Evolutionary conservation across 2,113 vertebrate genomes (phyloP).

Genomic region (Amphiprion percula): DNA sequence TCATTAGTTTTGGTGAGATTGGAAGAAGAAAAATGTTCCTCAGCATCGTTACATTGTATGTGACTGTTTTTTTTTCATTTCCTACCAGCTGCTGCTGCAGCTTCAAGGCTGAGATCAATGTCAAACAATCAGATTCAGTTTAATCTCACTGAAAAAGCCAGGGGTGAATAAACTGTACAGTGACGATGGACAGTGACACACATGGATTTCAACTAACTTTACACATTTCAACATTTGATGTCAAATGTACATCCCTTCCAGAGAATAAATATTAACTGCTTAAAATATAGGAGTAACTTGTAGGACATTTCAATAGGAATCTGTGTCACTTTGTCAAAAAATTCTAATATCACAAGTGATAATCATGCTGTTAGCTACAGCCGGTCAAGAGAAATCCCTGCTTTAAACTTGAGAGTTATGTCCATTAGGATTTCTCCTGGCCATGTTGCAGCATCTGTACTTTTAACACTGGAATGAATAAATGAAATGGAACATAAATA

Average conservation of each 20-base stretch:
- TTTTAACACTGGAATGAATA: slow-evolving; percentile 69
- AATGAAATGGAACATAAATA: slow-evolving; percentile 62
- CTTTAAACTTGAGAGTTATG: slow-evolving; percentile 20
- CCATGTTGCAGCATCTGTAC: slow-evolving; percentile 54
- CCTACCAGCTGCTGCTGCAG: slow-evolving; percentile 20
- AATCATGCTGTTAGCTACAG: slow-evolving; percentile 7
- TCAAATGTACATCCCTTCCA: slow-evolving; percentile 30
- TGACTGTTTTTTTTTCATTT: slow-evolving; percentile 9
- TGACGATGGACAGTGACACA: slow-evolving; percentile 5
- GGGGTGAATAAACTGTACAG: background rate
- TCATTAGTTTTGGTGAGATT: slow-evolving; percentile 38
- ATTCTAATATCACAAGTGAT: background rate
- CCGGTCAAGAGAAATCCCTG: slow-evolving; percentile 18
- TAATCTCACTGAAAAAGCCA: slow-evolving; percentile 21
- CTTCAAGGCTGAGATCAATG: slow-evolving; percentile 3
- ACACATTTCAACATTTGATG: slow-evolving; percentile 4
- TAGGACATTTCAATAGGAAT: slow-evolving; percentile 13
- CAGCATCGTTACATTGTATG: background rate
- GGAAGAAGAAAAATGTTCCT: slow-evolving; percentile 20
- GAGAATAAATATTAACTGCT: slow-evolving; percentile 4
- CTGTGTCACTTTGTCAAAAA: slow-evolving; percentile 1
- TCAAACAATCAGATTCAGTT: slow-evolving; percentile 23
- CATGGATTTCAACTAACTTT: slow-evolving; percentile 43
- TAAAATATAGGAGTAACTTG: slow-evolving; percentile 2
- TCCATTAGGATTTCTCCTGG: slow-evolving; percentile 48